Evolutionary conservation across 2,113 vertebrate species (phyloP).

Genomic region (Eretmochelys imbricata): DNA sequence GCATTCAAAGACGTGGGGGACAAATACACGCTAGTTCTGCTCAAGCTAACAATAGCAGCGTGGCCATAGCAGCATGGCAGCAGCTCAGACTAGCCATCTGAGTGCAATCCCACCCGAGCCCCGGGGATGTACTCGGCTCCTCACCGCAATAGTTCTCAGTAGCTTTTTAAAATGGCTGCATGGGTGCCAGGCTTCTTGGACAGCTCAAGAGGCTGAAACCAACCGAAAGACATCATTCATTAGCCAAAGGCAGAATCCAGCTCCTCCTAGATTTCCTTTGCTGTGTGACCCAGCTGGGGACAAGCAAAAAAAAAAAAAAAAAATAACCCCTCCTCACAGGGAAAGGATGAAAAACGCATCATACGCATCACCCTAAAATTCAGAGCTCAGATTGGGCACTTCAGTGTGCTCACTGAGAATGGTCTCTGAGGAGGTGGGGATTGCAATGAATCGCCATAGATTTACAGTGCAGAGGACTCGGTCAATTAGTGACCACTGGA

Average conservation of each 20-base stretch:
- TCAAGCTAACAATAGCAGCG: not conserved
- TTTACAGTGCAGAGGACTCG: not conserved
- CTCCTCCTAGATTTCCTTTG: not conserved
- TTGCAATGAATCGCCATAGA: not conserved
- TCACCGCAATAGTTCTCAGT: not conserved
- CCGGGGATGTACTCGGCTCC: not conserved
- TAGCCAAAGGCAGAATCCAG: constrained; percentile 24
- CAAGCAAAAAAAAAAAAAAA: constrained; percentile 6
- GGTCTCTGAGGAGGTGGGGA: constrained; percentile 9
- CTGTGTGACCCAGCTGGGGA: not conserved
- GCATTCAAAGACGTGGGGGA: not conserved
- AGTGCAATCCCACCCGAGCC: not conserved
- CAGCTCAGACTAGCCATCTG: not conserved
- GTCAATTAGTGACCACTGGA: not conserved
- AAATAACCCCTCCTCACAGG: not conserved
- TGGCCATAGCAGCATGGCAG: not conserved
- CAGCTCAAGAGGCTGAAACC: not conserved
- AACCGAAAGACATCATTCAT: not conserved
- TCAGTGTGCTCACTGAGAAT: constrained; percentile 6
- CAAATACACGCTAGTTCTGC: not conserved
- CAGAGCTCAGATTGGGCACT: not conserved
- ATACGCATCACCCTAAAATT: not conserved
- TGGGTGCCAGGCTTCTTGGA: constrained; percentile 6
- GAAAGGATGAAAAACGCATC: not conserved
- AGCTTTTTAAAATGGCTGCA: not conserved